Evolutionary conservation across 2,888 invertebrate species (phyloP).

Genomic region (Tenthredo distinguenda): DNA sequence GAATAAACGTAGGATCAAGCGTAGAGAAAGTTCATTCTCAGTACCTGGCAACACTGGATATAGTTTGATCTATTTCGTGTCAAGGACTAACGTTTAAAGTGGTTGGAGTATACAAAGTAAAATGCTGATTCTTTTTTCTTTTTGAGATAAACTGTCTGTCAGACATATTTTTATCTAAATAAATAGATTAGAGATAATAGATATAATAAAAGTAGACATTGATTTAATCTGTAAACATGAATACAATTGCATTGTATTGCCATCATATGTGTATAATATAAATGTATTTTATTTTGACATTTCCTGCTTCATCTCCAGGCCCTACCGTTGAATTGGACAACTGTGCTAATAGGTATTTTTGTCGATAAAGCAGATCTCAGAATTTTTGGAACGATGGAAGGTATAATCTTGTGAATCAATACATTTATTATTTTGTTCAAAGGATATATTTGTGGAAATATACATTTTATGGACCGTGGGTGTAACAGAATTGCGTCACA

Average conservation of each 20-base stretch:
- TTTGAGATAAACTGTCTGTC: no score
- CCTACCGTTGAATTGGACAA: not conserved
- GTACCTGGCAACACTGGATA: conserved; percentile 9
- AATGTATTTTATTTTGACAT: not conserved
- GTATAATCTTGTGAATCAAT: not conserved
- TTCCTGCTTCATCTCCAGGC: not conserved
- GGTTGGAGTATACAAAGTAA: no score
- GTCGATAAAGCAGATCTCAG: not conserved
- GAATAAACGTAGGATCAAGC: not conserved
- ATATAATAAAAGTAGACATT: not conserved
- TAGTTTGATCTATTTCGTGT: no score
- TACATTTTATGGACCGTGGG: not conserved
- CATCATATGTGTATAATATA: not conserved
- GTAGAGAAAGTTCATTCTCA: not conserved
- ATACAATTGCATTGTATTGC: not conserved
- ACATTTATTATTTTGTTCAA: not conserved
- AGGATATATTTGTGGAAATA: not conserved
- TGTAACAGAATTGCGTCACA: not conserved
- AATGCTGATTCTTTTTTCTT: no score
- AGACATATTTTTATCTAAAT: no score
- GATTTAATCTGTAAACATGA: not conserved
- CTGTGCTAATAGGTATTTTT: not conserved
- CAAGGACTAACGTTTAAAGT: no score
- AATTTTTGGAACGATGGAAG: not conserved
- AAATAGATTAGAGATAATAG: not conserved